Conservation (phyloP, 2,113 vertebrate genomes). For the Tragelaphus strepsiceros region DNA sequence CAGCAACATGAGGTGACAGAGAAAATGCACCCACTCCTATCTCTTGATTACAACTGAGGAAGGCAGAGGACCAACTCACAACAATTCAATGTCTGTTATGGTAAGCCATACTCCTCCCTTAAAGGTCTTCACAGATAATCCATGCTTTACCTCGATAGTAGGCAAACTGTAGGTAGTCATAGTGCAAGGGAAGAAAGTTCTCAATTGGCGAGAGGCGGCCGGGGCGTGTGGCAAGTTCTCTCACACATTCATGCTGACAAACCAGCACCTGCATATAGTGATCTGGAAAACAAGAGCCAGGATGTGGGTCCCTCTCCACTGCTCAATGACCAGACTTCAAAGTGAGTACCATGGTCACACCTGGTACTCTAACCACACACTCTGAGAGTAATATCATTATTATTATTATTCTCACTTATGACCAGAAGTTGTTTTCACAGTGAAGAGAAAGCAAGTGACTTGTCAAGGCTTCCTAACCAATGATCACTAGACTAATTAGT, state of each 20-base stretch:
- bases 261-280: conserved; percentile 94
- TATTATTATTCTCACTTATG: neutral
- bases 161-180: conserved; percentile 95
- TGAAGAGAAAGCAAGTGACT: neutral
- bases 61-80: neutral
- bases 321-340: neutral
- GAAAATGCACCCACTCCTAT: neutral
- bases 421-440: neutral
- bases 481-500: neutral
- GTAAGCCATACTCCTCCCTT: no score
- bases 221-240: conserved; percentile 92
- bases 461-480: neutral
- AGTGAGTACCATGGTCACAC: neutral
- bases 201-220: conserved; percentile 94
- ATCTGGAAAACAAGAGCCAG: conserved; percentile 79
- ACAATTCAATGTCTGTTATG: rapidly evolving
- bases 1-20: neutral
- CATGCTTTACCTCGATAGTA: conserved; percentile 89
- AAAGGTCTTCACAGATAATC: rapidly evolving
- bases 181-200: conserved; percentile 96
- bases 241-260: conserved; percentile 93
- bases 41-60: neutral
- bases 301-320: rapidly evolving
- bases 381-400: neutral
- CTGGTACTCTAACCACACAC: rapidly evolving